Percentiles rank a stretch among this genome's conserved stretches.
Conservation (phyloP, 1,140 invertebrate species). For the Hermatobates lingyangjiaoensis region DNA sequence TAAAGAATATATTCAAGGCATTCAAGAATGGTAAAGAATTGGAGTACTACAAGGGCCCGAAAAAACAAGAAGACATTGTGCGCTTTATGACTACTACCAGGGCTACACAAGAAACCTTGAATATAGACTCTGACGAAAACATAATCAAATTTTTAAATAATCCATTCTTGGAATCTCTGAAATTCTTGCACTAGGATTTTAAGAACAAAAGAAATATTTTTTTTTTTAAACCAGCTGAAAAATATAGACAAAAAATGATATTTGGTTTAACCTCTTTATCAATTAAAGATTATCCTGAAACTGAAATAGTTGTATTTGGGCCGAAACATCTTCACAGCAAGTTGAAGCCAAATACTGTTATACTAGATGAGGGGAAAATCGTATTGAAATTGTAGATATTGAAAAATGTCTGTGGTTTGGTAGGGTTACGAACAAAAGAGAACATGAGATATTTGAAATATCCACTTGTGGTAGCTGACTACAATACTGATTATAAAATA, state of each 20-base stretch:
- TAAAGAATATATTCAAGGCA: background rate
- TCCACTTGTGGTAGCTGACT: slow-evolving; percentile 83
- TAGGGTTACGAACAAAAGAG: slow-evolving; percentile 69
- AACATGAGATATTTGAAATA: slow-evolving; percentile 69
- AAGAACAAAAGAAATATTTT: background rate
- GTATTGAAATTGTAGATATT: slow-evolving; percentile 61
- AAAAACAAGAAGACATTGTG: background rate
- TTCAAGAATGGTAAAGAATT: background rate
- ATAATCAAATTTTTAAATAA: background rate
- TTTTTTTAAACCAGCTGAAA: background rate
- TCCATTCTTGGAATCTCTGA: background rate
- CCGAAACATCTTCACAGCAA: background rate
- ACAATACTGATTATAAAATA: slow-evolving; percentile 87
- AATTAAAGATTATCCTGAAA: slow-evolving; percentile 7
- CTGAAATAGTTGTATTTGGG: slow-evolving; percentile 2
- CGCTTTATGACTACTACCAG: background rate
- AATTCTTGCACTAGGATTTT: background rate
- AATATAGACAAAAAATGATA: background rate
- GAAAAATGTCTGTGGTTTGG: slow-evolving; percentile 77
- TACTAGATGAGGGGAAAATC: slow-evolving; percentile 1
- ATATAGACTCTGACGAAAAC: background rate
- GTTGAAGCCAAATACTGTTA: background rate
- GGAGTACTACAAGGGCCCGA: background rate
- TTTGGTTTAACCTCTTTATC: background rate
- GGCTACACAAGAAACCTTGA: background rate